phyloP scores from a whole-genome alignment of 2,113 vertebrate genomes.

The Phrynosoma platyrhinos region DNA sequence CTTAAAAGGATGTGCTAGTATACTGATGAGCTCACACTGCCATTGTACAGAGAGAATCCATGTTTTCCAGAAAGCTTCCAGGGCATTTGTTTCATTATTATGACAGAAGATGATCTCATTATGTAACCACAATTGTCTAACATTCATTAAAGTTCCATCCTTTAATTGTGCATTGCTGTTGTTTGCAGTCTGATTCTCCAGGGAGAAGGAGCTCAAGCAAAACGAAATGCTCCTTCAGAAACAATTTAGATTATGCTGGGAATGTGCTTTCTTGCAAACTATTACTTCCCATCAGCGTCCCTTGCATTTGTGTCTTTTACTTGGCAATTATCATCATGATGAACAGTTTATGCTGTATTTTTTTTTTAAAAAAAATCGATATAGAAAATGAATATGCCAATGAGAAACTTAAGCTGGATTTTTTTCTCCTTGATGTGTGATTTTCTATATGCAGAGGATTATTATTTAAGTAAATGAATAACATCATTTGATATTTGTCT shows the following conservation, averaged over 20 bases:
- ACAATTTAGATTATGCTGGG: background rate
- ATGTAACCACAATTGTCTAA: slow-evolving; percentile 17
- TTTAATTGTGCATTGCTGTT: slow-evolving; percentile 27
- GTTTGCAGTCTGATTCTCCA: background rate
- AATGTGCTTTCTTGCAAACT: slow-evolving; percentile 11
- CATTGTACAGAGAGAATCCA: background rate
- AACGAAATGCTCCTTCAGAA: background rate
- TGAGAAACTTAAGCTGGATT: background rate
- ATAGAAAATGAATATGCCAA: background rate
- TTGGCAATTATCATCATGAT: background rate
- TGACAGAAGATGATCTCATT: slow-evolving; percentile 10
- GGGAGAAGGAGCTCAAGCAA: background rate
- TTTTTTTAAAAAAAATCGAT: background rate
- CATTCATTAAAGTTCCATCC: background rate
- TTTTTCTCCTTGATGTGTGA: background rate
- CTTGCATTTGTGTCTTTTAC: background rate
- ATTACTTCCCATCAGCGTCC: background rate
- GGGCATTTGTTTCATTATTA: slow-evolving; percentile 10
- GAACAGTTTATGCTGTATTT: background rate
- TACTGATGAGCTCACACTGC: background rate
- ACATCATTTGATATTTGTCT: background rate
- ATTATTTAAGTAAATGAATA: background rate
- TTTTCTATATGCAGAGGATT: background rate
- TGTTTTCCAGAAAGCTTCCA: background rate
- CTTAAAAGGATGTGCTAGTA: background rate